phyloP scores from a whole-genome alignment of 2,888 invertebrate genomes.

The Leistus spinibarbis region DNA sequence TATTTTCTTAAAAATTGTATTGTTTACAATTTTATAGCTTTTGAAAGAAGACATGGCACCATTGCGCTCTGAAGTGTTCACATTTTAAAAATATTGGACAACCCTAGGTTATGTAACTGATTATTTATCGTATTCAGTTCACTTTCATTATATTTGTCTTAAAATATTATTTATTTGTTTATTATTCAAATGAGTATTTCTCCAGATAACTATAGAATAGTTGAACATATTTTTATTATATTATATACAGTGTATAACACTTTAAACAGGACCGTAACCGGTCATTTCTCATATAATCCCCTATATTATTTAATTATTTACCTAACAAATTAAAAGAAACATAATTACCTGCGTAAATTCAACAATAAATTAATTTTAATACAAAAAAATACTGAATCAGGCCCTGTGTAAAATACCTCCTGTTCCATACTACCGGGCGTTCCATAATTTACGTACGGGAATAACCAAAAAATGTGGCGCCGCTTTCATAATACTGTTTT shows the following conservation, averaged over 20 bases:
- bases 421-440: not conserved
- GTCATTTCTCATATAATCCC: too few species aligned
- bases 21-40: too few species aligned
- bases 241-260: slow-evolving; percentile 1
- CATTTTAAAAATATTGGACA: slow-evolving; percentile 14
- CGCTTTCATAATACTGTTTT: not conserved
- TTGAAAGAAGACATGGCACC: not conserved
- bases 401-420: not conserved
- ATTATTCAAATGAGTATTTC: slow-evolving; percentile 29
- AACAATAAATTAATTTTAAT: too few species aligned
- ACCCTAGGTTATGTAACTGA: slow-evolving; percentile 13
- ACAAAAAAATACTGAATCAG: too few species aligned
- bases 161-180: slow-evolving; percentile 27
- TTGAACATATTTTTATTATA: slow-evolving; percentile 18
- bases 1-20: too few species aligned
- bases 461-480: slow-evolving; percentile 13
- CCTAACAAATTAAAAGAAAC: too few species aligned
- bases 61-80: not conserved
- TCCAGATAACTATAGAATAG: slow-evolving; percentile 16
- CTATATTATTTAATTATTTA: not conserved
- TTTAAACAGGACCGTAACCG: not conserved
- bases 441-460: not conserved
- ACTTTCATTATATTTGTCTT: slow-evolving; percentile 33
- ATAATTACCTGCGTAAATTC: too few species aligned
- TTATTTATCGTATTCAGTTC: slow-evolving; percentile 14